These are phyloP conservation scores for Zele albiditarsus DNA, from an alignment of 2,888 invertebrate species.

Conservation along the genomic window DNA sequence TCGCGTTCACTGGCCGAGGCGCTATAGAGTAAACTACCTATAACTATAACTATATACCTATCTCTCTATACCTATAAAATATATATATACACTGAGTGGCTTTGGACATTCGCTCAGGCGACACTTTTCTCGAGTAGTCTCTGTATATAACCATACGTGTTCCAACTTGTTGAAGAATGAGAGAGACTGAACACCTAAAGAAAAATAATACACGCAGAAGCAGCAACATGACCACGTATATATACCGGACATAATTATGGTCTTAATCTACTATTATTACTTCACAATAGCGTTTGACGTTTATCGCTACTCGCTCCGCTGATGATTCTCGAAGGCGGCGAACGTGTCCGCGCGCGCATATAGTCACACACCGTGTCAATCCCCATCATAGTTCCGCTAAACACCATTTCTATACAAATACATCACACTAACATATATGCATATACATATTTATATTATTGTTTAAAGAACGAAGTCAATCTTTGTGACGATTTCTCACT, in stretches of 20 bases:
- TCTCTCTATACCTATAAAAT: neutral
- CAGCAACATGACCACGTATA: constrained; percentile 24
- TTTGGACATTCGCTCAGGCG: constrained; percentile 61
- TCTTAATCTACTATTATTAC: constrained; percentile 58
- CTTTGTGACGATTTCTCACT: constrained; percentile 5
- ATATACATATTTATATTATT: neutral
- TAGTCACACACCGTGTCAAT: constrained; percentile 46
- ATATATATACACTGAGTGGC: neutral
- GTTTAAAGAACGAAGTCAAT: neutral
- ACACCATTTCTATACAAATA: neutral
- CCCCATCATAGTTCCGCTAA: constrained; percentile 38
- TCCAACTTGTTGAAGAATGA: constrained; percentile 41
- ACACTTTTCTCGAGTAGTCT: constrained; percentile 63
- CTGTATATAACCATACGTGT: neutral
- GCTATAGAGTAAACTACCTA: constrained; percentile 53
- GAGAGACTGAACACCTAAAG: constrained; percentile 20
- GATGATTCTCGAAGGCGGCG: constrained; percentile 47
- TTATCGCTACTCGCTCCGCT: constrained; percentile 56
- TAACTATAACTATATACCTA: constrained; percentile 47
- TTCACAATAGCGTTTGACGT: constrained; percentile 59
- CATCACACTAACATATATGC: neutral
- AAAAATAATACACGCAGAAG: constrained; percentile 11
- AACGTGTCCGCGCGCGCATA: constrained; percentile 11
- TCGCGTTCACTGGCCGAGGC: constrained; percentile 44
- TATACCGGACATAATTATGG: constrained; percentile 62